Evolutionary conservation across 2,113 vertebrate species (phyloP).

Genomic region (Phalacrocorax aristotelis): DNA sequence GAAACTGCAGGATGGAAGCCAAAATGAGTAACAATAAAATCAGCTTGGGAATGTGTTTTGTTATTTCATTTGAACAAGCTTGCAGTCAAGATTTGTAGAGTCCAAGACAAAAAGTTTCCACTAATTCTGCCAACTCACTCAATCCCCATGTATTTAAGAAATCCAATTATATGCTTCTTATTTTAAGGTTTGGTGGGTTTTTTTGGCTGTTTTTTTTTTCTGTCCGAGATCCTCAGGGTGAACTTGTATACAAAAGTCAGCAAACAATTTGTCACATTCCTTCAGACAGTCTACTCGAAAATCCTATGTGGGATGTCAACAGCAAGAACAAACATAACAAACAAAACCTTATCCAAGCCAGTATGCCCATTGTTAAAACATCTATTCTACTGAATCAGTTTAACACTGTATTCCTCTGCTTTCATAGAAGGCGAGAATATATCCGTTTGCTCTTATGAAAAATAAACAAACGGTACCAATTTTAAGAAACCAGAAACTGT

Average conservation of each 20-base stretch:
- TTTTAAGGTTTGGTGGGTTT: neutral
- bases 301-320: neutral
- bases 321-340: neutral
- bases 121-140: neutral
- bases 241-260: neutral
- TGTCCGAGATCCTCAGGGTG: neutral
- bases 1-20: neutral
- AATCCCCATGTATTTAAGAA: neutral
- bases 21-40: neutral
- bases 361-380: neutral
- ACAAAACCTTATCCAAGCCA: neutral
- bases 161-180: neutral
- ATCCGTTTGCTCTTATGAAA: neutral
- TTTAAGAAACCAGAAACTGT: slow-evolving; percentile 4
- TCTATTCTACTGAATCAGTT: neutral
- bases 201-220: neutral
- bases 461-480: neutral
- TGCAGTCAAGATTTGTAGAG: neutral
- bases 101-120: neutral
- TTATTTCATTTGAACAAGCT: neutral
- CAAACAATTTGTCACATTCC: neutral
- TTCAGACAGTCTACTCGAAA: neutral
- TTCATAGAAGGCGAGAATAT: neutral
- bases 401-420: neutral
- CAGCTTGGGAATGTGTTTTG: neutral